Conservation (phyloP, 2,888 invertebrate genomes). For the Acanthococcus lagerstroemiae region DNA sequence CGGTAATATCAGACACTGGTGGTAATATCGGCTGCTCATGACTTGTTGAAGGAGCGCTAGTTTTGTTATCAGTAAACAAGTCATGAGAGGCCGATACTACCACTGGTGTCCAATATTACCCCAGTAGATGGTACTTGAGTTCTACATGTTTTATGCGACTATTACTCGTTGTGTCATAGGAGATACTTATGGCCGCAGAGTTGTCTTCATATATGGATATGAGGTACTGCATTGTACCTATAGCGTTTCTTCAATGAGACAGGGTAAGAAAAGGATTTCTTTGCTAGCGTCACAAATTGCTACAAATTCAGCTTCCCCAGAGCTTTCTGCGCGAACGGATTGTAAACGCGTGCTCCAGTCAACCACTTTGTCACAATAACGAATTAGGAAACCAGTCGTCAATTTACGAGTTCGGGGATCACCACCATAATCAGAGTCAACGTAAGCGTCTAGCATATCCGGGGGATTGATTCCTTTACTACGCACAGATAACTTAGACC, state of each 20-base stretch:
- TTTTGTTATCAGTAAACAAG: too few relatives aligned
- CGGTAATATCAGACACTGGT: too few relatives aligned
- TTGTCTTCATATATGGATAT: neutral
- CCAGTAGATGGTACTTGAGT: too few relatives aligned
- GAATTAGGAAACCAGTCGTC: conserved; percentile 36
- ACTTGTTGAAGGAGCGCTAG: too few relatives aligned
- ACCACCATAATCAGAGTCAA: conserved; percentile 36
- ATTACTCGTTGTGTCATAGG: neutral
- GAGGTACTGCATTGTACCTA: neutral
- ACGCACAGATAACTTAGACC: conserved; percentile 22
- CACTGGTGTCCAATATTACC: too few relatives aligned
- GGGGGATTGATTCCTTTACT: conserved; percentile 8
- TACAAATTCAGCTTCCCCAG: conserved; percentile 38
- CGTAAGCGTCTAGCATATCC: conserved; percentile 31
- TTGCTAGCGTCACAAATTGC: conserved; percentile 31
- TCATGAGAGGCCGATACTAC: too few relatives aligned
- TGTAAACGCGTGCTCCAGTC: conserved; percentile 33
- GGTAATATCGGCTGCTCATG: too few relatives aligned
- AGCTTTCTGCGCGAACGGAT: conserved; percentile 22
- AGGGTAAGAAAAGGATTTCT: neutral
- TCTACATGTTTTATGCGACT: neutral
- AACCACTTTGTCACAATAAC: conserved; percentile 34
- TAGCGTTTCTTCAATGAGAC: neutral
- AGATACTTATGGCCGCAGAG: neutral
- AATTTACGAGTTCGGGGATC: conserved; percentile 35